Percentiles rank a stretch among this genome's conserved stretches.
phyloP scores from a whole-genome alignment of 1,140 invertebrate genomes.

The Achatina immaculata region DNA sequence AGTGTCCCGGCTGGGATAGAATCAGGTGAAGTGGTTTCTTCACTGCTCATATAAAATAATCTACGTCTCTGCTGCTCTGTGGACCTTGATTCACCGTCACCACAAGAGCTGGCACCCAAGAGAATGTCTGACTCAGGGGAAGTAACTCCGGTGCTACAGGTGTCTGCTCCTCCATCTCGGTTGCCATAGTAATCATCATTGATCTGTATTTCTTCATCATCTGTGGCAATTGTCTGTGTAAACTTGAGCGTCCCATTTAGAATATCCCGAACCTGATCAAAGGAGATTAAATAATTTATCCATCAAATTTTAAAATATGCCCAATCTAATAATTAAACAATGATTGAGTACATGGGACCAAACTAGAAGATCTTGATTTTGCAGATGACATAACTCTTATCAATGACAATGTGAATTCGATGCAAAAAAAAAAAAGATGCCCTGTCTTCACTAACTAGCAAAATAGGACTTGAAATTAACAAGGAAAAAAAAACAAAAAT shows the following conservation, averaged over 20 bases:
- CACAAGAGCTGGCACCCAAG: slow-evolving; percentile 12
- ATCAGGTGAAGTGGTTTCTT: slow-evolving; percentile 41
- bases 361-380: too few relatives aligned
- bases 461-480: too few relatives aligned
- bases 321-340: too few relatives aligned
- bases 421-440: too few relatives aligned
- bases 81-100: background rate
- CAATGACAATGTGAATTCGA: too few relatives aligned
- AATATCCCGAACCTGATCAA: slow-evolving; percentile 69
- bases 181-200: slow-evolving; percentile 56
- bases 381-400: too few relatives aligned
- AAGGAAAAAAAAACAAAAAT: too few relatives aligned
- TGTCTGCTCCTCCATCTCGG: background rate
- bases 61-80: slow-evolving; percentile 27
- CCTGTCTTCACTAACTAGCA: too few relatives aligned
- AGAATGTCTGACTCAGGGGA: slow-evolving; percentile 51
- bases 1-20: background rate
- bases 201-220: slow-evolving; percentile 61
- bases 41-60: slow-evolving; percentile 65
- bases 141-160: slow-evolving; percentile 1
- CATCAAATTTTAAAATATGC: too few relatives aligned
- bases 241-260: slow-evolving; percentile 70
- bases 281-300: background rate
- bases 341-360: too few relatives aligned
- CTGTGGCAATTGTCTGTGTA: slow-evolving; percentile 56